These are phyloP conservation scores for Mystacornis crossleyi DNA, from an alignment of 2,113 vertebrate genomes.

Conservation along the genomic window DNA sequence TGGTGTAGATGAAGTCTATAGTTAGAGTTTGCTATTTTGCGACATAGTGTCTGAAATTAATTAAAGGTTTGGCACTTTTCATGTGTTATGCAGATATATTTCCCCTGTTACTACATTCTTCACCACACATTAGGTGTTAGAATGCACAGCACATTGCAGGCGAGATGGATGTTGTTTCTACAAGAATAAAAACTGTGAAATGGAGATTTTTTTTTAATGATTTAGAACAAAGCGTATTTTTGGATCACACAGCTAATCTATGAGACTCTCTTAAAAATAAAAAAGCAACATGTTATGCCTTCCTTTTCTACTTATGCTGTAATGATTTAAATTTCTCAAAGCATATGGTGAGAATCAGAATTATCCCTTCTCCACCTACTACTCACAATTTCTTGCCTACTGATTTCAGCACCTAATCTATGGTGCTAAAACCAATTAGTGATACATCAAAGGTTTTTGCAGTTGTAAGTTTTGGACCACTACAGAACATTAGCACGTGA, in stretches of 20 bases:
- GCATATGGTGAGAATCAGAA: conserved; percentile 75
- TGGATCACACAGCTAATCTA: conserved; percentile 14
- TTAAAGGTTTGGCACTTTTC: conserved; percentile 45
- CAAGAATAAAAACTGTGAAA: conserved; percentile 69
- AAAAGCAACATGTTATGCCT: conserved; percentile 65
- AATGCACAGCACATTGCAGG: conserved; percentile 30
- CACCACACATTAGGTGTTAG: conserved; percentile 48
- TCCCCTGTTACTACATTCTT: conserved; percentile 66
- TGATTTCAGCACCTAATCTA: conserved; percentile 71
- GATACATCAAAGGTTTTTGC: conserved; percentile 64
- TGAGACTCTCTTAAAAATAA: conserved; percentile 59
- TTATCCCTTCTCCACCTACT: conserved; percentile 71
- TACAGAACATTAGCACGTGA: conserved; percentile 48
- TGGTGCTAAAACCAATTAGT: conserved; percentile 76
- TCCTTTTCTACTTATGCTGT: conserved; percentile 44
- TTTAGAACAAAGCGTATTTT: conserved; percentile 66
- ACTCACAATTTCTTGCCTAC: conserved; percentile 68
- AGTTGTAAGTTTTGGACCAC: conserved; percentile 68
- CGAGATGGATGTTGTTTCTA: conserved; percentile 41
- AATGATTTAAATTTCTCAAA: conserved; percentile 69
- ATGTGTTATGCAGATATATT: conserved; percentile 31
- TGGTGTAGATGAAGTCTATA: neutral
- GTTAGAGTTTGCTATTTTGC: neutral
- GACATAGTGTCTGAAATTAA: conserved; percentile 4
- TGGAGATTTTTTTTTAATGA: conserved; percentile 30